Conservation (phyloP, 1,140 invertebrate genomes). For the Kradibia gibbosae region DNA sequence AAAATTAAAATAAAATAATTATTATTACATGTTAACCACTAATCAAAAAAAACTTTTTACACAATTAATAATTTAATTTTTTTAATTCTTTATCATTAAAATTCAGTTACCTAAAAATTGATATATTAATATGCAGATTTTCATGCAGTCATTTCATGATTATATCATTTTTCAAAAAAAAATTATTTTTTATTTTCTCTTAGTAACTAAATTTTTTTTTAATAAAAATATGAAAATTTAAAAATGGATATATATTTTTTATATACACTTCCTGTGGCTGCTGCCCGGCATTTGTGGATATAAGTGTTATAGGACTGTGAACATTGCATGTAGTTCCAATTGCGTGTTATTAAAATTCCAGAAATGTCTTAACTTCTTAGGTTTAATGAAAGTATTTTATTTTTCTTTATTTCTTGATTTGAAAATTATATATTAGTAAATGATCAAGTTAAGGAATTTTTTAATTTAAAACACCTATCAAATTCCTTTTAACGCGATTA, state of each 20-base stretch:
- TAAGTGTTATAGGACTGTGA: constrained; percentile 41
- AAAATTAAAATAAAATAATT: constrained; percentile 31
- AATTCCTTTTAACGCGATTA: no score
- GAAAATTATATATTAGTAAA: no score
- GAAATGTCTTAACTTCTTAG: constrained; percentile 10
- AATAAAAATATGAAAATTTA: constrained; percentile 10
- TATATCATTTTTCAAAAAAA: constrained; percentile 4
- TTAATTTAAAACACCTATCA: no score
- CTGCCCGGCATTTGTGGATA: constrained; percentile 65
- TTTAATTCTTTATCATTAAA: not conserved
- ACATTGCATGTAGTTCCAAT: constrained; percentile 33
- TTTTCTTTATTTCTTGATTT: no score
- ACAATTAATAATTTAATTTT: constrained; percentile 15
- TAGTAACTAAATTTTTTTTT: constrained; percentile 36
- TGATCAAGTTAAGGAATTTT: no score
- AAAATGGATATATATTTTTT: not conserved
- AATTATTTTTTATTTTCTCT: constrained; percentile 13
- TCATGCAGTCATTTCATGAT: constrained; percentile 5
- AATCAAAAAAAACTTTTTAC: constrained; percentile 3
- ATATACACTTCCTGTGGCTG: constrained; percentile 61
- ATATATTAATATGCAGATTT: constrained; percentile 10
- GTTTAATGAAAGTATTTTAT: not conserved
- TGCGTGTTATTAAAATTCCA: constrained; percentile 30
- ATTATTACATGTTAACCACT: constrained; percentile 4
- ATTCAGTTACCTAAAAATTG: not conserved